Evolutionary conservation across 2,797 vertebrate species (phyloP), one percentile per base, ranked within the genome.

Genomic region (Helostoma temminkii): DNA sequence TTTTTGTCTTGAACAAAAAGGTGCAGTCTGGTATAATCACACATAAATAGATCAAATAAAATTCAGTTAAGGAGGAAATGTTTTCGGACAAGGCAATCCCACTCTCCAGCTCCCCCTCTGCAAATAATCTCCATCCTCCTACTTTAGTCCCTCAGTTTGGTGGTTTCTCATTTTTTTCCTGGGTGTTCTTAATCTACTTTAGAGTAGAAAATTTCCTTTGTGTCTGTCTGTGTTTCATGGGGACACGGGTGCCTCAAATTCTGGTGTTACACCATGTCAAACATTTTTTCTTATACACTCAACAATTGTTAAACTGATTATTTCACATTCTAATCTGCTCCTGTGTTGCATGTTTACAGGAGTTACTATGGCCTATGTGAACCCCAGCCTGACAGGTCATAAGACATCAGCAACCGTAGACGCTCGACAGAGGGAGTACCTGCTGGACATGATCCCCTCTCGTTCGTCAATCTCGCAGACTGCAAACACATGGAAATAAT

Each of bases 371-470:
- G 94, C 97, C 24, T 98, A 98, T 1, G 96, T 98, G 66, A 96
- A 95, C 82, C 96, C 97, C 22, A 95, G 95, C 61, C 90, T 98
- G 89, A 89, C 96, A 0, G 94, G 96, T 67, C 97, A 98, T 89
- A 98, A 98, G 90, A 94, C 93, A 0, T 93, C 96, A 4, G 85
- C 92, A 25, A 91, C 95, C 0, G 94, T 96, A 0, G 96, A 97
- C 74, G 96, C 98, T 54, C 97, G 98, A 72, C 97, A 98, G 93
- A 95, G 98, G 67, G 97, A 98, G 82, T 98, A 98, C 88, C 97
- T 99, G 76, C 94, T 99, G 87, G 96, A 98, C 92, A 98, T 99
- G 97, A 98, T 99, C 84, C 97, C 97, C 49, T 96, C 97, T 4
- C 95, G 96, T 69, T 96, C 97, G 66, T 96, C 97, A 46, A 95